Evolutionary conservation across 2,888 invertebrate species (phyloP).

Genomic region (Eupithecia vulgata): DNA sequence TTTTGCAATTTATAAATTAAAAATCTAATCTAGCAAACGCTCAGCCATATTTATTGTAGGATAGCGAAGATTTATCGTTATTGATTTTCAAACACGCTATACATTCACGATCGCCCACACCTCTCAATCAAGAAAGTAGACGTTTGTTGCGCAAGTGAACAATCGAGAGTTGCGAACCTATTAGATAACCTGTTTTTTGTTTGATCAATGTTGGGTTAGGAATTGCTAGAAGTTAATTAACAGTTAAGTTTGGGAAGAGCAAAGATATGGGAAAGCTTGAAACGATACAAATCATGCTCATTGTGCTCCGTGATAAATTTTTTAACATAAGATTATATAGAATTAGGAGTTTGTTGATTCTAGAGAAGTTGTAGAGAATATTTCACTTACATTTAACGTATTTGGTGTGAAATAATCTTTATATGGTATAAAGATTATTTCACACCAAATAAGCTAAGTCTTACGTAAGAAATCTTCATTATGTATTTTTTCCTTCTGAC

Average conservation of each 20-base stretch:
- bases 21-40: constrained; percentile 5
- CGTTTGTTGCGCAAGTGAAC: constrained; percentile 75
- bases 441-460: neutral
- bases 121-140: constrained; percentile 65
- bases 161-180: constrained; percentile 72
- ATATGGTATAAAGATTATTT: too few species aligned
- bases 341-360: neutral
- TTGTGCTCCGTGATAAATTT: neutral
- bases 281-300: neutral
- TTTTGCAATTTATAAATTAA: constrained; percentile 26
- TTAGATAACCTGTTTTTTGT: constrained; percentile 71
- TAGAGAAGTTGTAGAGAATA: neutral
- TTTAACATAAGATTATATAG: too few species aligned
- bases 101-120: constrained; percentile 53
- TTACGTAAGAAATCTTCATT: neutral
- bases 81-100: constrained; percentile 36
- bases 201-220: constrained; percentile 50
- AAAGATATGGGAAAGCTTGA: neutral
- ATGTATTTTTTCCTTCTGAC: neutral
- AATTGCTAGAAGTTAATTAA: constrained; percentile 42
- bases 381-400: neutral
- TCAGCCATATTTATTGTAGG: constrained; percentile 21
- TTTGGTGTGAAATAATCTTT: neutral
- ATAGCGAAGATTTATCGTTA: constrained; percentile 33
- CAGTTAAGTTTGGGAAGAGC: neutral